Percentiles rank a stretch among this genome's conserved stretches.
Conservation (phyloP, 2,797 vertebrate species). For the Avahi laniger region DNA sequence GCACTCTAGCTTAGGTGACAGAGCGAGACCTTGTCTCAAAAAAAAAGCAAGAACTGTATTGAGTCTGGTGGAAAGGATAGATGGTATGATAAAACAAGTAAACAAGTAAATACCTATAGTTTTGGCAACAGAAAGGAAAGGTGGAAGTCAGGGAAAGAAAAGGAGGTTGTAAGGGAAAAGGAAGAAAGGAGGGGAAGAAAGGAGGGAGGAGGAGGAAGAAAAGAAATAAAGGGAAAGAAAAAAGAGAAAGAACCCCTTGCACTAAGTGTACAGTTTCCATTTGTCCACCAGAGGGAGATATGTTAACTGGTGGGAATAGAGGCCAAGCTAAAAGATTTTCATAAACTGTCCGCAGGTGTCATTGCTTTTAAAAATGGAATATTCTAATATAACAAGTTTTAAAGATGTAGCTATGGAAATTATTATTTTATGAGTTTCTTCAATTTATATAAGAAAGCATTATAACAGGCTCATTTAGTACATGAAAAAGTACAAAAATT, state of each 20-base stretch:
- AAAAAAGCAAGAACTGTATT: neutral
- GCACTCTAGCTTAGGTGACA: too few relatives aligned
- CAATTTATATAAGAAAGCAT: neutral
- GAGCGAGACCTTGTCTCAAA: too few relatives aligned
- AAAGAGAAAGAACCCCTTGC: too few relatives aligned
- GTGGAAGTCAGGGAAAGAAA: neutral
- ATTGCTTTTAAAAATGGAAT: neutral
- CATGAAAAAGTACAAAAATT: conserved; percentile 2
- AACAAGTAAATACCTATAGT: neutral
- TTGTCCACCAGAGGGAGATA: conserved; percentile 67
- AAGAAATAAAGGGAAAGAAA: neutral
- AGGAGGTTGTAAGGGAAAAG: neutral
- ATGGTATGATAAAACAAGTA: neutral
- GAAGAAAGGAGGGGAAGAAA: neutral
- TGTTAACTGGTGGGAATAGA: neutral
- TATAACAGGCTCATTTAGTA: neutral
- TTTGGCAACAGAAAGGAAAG: neutral
- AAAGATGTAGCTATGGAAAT: neutral
- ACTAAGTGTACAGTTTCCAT: neutral
- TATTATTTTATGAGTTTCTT: neutral
- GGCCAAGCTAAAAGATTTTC: neutral
- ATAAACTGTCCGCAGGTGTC: neutral
- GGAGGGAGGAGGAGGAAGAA: neutral
- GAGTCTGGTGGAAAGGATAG: neutral
- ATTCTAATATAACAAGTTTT: neutral